A percentile compares a stretch with the other conserved stretches of the same genome.
These are phyloP conservation scores for Stenichneumon culpator DNA, from an alignment of 2,888 invertebrate genomes.

Conservation along the genomic window DNA sequence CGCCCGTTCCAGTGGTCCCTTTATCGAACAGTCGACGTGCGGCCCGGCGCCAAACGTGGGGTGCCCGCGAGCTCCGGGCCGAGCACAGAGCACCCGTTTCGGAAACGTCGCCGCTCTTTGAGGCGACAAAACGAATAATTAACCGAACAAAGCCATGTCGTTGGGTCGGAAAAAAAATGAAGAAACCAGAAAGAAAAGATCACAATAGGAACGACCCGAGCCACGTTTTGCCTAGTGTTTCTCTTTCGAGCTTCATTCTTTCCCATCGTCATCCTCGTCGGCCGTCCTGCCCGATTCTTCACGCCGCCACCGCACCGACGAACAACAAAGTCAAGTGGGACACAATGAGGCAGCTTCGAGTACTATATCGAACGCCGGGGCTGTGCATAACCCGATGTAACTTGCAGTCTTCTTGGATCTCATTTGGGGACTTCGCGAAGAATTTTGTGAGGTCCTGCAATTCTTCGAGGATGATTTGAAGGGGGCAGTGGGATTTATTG, in stretches of 20 bases:
- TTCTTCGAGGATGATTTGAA: not conserved
- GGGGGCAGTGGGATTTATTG: no score
- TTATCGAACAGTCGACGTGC: slow-evolving; percentile 28
- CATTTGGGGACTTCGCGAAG: not conserved
- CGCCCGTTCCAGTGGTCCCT: slow-evolving; percentile 20
- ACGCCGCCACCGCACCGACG: slow-evolving; percentile 67
- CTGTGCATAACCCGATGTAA: slow-evolving; percentile 31
- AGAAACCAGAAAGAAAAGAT: slow-evolving; percentile 45
- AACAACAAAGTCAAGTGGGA: slow-evolving; percentile 84
- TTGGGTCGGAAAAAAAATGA: slow-evolving; percentile 64
- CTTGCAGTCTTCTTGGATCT: not conserved
- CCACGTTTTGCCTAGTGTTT: slow-evolving; percentile 53
- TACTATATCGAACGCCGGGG: slow-evolving; percentile 63
- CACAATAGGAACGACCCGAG: slow-evolving; percentile 70
- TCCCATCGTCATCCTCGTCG: slow-evolving; percentile 71
- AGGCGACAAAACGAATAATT: slow-evolving; percentile 83
- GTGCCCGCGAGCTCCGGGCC: slow-evolving; percentile 42
- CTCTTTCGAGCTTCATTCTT: slow-evolving; percentile 55
- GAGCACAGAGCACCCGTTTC: slow-evolving; percentile 71
- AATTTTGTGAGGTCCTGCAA: not conserved
- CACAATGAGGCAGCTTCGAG: slow-evolving; percentile 80
- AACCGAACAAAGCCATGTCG: slow-evolving; percentile 78
- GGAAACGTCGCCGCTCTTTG: slow-evolving; percentile 79
- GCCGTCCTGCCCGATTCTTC: slow-evolving; percentile 43
- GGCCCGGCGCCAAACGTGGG: slow-evolving; percentile 46